Evolutionary conservation across 1,140 invertebrate species (phyloP).

Genomic region (Maniola jurtina): DNA sequence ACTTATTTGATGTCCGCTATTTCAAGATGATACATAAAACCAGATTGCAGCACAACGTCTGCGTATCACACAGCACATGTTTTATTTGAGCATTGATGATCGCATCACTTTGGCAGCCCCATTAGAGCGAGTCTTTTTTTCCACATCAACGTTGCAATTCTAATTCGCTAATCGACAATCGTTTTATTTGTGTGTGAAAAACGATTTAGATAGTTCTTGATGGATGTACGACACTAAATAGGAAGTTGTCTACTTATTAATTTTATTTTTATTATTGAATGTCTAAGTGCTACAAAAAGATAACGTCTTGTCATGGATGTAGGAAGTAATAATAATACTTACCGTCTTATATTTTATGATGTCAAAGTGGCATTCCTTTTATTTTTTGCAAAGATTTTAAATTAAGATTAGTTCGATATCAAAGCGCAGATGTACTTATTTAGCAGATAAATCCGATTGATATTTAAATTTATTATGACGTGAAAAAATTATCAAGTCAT

Average conservation of each 20-base stretch:
- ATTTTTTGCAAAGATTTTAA: too few relatives aligned
- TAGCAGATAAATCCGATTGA: too few relatives aligned
- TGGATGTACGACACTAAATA: not conserved
- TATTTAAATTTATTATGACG: too few relatives aligned
- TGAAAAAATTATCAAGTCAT: too few relatives aligned
- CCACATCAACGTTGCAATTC: not conserved
- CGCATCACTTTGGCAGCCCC: slow-evolving; percentile 35
- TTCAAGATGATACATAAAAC: slow-evolving; percentile 13
- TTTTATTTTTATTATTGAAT: not conserved
- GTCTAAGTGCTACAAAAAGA: not conserved
- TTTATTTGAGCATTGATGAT: slow-evolving; percentile 40
- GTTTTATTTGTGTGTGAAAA: not conserved
- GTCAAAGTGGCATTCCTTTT: too few relatives aligned
- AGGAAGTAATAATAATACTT: too few relatives aligned
- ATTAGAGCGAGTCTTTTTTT: slow-evolving; percentile 26
- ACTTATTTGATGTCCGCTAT: slow-evolving; percentile 7
- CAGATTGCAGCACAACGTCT: slow-evolving; percentile 13
- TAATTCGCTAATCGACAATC: not conserved
- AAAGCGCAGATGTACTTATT: too few relatives aligned
- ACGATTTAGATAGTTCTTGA: not conserved
- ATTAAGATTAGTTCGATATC: too few relatives aligned
- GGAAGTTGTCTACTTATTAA: not conserved
- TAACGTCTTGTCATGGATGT: too few relatives aligned
- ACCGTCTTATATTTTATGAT: too few relatives aligned
- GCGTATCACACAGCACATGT: slow-evolving; percentile 36